Evolutionary conservation across 1,140 invertebrate species (phyloP), one percentile per base, ranked within the genome.

Genomic region (Leptinotarsa texana): DNA sequence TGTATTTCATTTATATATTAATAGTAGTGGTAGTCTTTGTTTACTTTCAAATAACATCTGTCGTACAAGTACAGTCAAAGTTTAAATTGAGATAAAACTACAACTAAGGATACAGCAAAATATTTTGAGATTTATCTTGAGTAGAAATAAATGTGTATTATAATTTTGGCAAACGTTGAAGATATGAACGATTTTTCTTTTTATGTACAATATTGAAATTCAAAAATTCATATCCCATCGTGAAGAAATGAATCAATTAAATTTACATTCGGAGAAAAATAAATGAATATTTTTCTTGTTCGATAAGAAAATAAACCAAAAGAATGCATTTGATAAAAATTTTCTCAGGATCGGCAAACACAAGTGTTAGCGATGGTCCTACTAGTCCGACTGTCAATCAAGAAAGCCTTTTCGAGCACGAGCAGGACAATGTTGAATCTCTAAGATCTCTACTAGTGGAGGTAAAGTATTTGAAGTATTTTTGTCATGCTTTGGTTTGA

Each of bases 391-490:
- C 83, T 22, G 85, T 85, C 1, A 85, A 86, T 72, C 84, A 86
- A 33, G 87, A 88, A 72, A 86, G 86, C 79, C 83, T 86, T 57
- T 88, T 88, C 83, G 88, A 88, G 74, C 84, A 85, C 66, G 88
- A 88, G 79, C 84, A 85, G 75, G 85, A 86, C 62, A 88, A 89
- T 51, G 89, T 92, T 47, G 89, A 92, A 82, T 89, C 91, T 71
- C 84, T 93, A 62, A 88, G 88, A 79, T 86, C 89, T 81, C 90
- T 91, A 76, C 86, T 93, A 78, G 93, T 92, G 86, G 92, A 95
- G 92, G 94, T 95, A 87, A 76, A 17, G n/a, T 17, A n/a, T 18
- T 57, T 4, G 5, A 18, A 57, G n/a, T 57, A 18, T 18, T n/a
- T 57, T 57, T 57, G 15, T 57, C n/a, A 57, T 57, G 51, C n/a